Evolutionary conservation across 2,797 vertebrate species (phyloP), one percentile per base, ranked within the genome.

Genomic region (Synaphobranchus kaupii): DNA sequence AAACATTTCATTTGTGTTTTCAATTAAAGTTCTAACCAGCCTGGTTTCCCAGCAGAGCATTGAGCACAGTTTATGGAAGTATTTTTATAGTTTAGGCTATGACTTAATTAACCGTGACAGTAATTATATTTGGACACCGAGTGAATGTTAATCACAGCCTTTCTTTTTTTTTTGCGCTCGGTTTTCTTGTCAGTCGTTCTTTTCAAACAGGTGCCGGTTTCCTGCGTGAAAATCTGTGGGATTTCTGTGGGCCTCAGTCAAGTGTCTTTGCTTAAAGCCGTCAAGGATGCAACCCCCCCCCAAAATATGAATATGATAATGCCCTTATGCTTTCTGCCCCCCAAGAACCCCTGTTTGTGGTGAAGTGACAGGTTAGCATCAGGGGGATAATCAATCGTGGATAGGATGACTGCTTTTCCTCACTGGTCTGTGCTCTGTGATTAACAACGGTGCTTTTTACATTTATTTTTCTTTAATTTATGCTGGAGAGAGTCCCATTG

Each of bases 31-130:
- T 81, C 7, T 22, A 44, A 39, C 73, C 34, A 22, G 39, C 73
- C 73, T 20, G 34, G 34, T 13, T 22, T 78, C 73, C 73, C 73
- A 50, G 34, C 78, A 50, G 78, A 47, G 25, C 22, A n/a, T 25
- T 22, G 47, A n/a, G 44, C 78, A 50, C 78, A 50, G 47, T 81
- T 81, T 81, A 81, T n/a, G 3, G 47, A 50, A 31, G 78, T 81
- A 48, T 50, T 81, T 81, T 81, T 47, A 81, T 22, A 81, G 78
- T 81, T 81, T 81, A 47, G 78, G 47, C 22, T 47, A 50, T 8
- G 25, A n/a, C 78, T 81, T 81, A 81, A 81, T 81, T 81, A 81
- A 81, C 44, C 15, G 78, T 50, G 78, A 81, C 78, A 48, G 78
- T 81, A 50, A 81, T 81, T 81, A 81, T 81, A 48, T 81, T 50